Conservation (phyloP, 2,113 vertebrate genomes). For the Petrocephalus zakoni region DNA sequence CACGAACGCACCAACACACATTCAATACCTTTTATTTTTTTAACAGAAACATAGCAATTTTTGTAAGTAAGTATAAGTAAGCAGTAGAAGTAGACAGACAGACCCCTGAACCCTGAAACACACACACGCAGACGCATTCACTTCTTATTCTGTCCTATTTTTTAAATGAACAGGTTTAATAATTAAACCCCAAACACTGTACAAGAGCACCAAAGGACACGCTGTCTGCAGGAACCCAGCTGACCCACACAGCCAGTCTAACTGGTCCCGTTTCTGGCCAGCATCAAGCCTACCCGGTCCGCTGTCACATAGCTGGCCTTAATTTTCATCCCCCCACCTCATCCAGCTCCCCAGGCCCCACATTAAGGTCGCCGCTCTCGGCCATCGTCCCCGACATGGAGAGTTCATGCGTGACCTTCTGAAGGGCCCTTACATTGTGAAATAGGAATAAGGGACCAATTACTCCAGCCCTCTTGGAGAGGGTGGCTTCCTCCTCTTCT, state of each 20-base stretch:
- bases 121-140: not conserved
- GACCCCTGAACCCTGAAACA: not conserved
- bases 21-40: not conserved
- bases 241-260: not conserved
- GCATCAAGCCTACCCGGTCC: not conserved
- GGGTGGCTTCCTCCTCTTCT: slow-evolving; percentile 29
- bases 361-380: slow-evolving; percentile 50
- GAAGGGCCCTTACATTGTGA: slow-evolving; percentile 58
- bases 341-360: slow-evolving; percentile 34
- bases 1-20: not conserved
- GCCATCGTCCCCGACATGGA: slow-evolving; percentile 51
- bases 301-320: not conserved
- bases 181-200: not conserved
- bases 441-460: slow-evolving; percentile 67
- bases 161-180: not conserved
- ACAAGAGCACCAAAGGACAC: slow-evolving; percentile 10
- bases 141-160: not conserved
- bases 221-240: not conserved
- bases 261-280: not conserved
- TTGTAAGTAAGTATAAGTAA: no score
- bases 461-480: slow-evolving; percentile 62
- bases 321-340: slow-evolving; percentile 13
- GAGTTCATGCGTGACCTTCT: slow-evolving; percentile 58
- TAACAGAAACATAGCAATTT: no score
- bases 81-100: no score